These are phyloP conservation scores for Pyralis farinalis DNA, from an alignment of 2,888 invertebrate species.

Conservation along the genomic window DNA sequence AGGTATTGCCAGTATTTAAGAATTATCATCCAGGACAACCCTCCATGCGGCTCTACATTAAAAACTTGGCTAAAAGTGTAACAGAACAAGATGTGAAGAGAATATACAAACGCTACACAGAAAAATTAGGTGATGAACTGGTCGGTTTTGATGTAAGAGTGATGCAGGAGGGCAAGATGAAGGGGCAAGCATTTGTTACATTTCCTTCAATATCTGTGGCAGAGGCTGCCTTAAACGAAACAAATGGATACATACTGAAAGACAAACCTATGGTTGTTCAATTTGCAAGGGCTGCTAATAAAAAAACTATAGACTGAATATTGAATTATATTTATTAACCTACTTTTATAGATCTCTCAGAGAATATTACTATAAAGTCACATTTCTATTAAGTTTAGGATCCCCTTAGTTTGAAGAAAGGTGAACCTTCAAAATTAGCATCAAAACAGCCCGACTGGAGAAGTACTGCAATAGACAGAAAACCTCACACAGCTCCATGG, in stretches of 20 bases:
- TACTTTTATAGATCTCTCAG: too few relatives aligned
- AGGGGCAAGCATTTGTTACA: constrained; percentile 96
- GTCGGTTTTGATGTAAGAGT: constrained; percentile 85
- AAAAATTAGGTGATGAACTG: constrained; percentile 55
- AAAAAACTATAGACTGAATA: constrained; percentile 52
- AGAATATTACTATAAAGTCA: too few relatives aligned
- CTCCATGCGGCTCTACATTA: constrained; percentile 93
- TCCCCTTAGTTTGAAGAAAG: too few relatives aligned
- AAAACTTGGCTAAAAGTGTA: constrained; percentile 92
- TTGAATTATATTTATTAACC: constrained; percentile 9
- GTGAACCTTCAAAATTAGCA: too few relatives aligned
- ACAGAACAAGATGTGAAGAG: constrained; percentile 87
- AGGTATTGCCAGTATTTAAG: constrained; percentile 89
- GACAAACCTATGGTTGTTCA: constrained; percentile 96
- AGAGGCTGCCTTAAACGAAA: constrained; percentile 88
- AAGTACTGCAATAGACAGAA: too few relatives aligned
- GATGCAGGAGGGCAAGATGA: constrained; percentile 98
- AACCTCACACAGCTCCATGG: too few relatives aligned
- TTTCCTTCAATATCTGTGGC: constrained; percentile 86
- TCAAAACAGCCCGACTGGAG: too few relatives aligned
- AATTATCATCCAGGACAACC: constrained; percentile 92
- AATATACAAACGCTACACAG: constrained; percentile 86
- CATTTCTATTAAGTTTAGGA: too few relatives aligned
- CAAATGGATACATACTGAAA: constrained; percentile 92
- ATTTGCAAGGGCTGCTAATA: constrained; percentile 83